Conservation (phyloP, 2,113 vertebrate species). For the Caranx ignobilis region DNA sequence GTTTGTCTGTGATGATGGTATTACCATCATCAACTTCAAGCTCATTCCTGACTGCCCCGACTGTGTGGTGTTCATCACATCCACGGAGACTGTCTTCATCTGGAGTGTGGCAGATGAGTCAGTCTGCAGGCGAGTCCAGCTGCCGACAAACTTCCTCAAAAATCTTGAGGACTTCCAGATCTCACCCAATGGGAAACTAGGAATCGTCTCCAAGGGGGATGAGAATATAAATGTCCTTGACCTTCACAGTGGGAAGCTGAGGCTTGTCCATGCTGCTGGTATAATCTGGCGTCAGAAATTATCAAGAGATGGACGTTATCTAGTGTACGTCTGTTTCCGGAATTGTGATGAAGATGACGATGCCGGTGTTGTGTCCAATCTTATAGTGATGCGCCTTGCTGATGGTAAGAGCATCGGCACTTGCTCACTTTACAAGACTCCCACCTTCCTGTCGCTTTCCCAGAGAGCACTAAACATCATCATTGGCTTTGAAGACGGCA, state of each 20-base stretch:
- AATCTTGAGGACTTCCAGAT: slow-evolving; percentile 97
- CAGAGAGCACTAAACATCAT: slow-evolving; percentile 98
- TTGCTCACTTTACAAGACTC: slow-evolving; percentile 97
- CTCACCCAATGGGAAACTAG: slow-evolving; percentile 97
- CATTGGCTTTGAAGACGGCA: slow-evolving; percentile 97
- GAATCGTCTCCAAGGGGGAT: slow-evolving; percentile 95
- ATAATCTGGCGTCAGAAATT: slow-evolving; percentile 95
- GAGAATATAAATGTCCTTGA: slow-evolving; percentile 97
- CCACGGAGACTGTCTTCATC: slow-evolving; percentile 94
- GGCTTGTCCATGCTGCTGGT: slow-evolving; percentile 92
- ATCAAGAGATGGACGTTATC: slow-evolving; percentile 95
- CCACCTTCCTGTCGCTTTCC: slow-evolving; percentile 94
- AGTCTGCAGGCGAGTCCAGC: slow-evolving; percentile 92
- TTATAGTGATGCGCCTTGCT: slow-evolving; percentile 97
- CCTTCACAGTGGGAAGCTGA: slow-evolving; percentile 94
- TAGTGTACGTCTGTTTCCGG: slow-evolving; percentile 96
- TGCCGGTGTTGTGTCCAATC: slow-evolving; percentile 89
- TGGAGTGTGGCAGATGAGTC: slow-evolving; percentile 98
- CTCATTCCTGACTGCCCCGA: slow-evolving; percentile 97
- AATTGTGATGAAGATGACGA: slow-evolving; percentile 94
- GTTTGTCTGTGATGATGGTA: slow-evolving; percentile 95
- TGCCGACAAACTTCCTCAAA: slow-evolving; percentile 94
- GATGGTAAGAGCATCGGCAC: slow-evolving; percentile 99
- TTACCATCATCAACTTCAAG: slow-evolving; percentile 94
- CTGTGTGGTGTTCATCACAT: slow-evolving; percentile 94